Evolutionary conservation across 1,140 invertebrate genomes (phyloP), one percentile per base, ranked within the genome.

Genomic region (Sarcophaga peregrina): DNA sequence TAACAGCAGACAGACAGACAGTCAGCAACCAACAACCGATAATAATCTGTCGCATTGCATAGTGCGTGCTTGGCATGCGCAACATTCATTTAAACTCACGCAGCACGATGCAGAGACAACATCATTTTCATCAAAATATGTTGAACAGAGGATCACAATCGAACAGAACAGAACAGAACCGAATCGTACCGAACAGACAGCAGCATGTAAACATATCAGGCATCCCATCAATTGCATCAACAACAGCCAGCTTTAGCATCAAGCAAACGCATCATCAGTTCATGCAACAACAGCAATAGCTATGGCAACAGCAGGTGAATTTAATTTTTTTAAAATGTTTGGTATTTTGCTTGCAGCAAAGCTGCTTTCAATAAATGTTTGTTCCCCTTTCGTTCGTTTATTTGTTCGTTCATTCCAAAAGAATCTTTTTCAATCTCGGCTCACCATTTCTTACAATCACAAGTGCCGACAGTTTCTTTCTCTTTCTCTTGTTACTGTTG

Each of bases 51-150:
- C 75, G 75, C 75, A 78, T 78, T 20, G 50, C 47, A 17, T 20
- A 78, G 75, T 78, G 75, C 75, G 75, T 78, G 75, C 47, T 50
- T 78, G 75, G 75, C 75, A 78, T 78, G 75, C 75, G 75, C 75
- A 78, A 78, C 75, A 78, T 78, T 48, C 75, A 78, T 52, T n/a
- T 50, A 75, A 8, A 46, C 58, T 17, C n/a, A n/a, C n/a, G 17
- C 74, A 47, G 8, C 46, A 76, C 74, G n/a, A 25, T 25, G 47
- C 48, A 6, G 3, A 62, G 48, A 52, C 75, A 78, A 78, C 75
- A 78, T 78, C 75, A 78, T 78, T 78, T 17, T 78, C 75, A 50
- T 25, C 37, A 37, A 37, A 68, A 68, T 68, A 20, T 68, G 62
- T 68, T 9, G 8, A 68, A 68, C 17, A 68, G 20, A 68, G n/a